Percentiles rank a stretch among this genome's conserved stretches.
These are phyloP conservation scores for Anhinga anhinga DNA, from an alignment of 2,113 vertebrate genomes.

Conservation along the genomic window DNA sequence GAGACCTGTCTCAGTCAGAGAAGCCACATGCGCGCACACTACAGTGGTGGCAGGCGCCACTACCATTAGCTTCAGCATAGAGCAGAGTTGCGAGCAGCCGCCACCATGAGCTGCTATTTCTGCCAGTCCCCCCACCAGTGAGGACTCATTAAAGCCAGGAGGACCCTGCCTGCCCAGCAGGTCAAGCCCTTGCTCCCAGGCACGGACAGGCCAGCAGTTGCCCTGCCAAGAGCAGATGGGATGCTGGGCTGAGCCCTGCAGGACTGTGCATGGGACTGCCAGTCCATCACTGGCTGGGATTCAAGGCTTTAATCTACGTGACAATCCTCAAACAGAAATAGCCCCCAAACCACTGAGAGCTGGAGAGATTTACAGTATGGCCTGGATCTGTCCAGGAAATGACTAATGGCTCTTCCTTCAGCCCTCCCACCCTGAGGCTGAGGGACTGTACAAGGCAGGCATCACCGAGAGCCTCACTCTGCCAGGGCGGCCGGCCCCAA, in stretches of 20 bases:
- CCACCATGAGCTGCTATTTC: background rate
- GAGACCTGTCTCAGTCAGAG: background rate
- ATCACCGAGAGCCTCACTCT: background rate
- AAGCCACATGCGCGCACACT: rapidly evolving
- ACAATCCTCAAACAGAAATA: conserved; percentile 14
- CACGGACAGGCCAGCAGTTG: background rate
- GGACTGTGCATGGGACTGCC: background rate
- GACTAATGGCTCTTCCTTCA: background rate
- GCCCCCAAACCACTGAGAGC: background rate
- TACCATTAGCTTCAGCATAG: background rate
- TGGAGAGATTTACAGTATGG: background rate
- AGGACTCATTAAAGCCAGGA: background rate
- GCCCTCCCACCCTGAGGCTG: background rate
- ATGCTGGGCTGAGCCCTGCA: background rate
- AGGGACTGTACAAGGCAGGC: background rate
- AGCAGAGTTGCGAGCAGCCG: background rate
- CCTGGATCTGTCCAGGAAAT: conserved; percentile 39
- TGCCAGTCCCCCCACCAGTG: background rate
- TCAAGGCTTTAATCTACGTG: background rate
- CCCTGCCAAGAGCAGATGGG: background rate
- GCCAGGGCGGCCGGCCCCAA: background rate
- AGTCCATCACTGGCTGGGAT: background rate
- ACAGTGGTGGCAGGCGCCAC: background rate
- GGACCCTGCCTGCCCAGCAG: background rate
- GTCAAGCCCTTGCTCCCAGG: background rate